These are phyloP conservation scores for Aspidoscelis tigris DNA, from an alignment of 2,113 vertebrate genomes.

Conservation along the genomic window DNA sequence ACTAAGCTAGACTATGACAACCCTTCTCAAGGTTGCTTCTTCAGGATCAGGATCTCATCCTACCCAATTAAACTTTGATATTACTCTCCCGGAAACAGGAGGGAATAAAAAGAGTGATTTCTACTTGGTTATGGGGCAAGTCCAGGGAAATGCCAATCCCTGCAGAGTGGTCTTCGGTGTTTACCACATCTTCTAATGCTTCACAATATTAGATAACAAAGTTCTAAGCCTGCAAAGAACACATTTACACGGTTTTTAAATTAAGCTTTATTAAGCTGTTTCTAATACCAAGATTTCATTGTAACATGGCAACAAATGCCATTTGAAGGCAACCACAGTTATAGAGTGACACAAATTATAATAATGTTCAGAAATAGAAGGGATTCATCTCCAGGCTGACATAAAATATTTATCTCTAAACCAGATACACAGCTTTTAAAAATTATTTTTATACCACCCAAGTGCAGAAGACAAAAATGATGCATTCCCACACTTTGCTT, in stretches of 20 bases:
- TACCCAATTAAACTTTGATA: too few species aligned
- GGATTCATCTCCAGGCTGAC: not conserved
- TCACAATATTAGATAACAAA: not conserved
- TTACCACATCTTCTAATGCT: too few species aligned
- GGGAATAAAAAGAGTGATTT: too few species aligned
- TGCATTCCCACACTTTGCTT: not conserved
- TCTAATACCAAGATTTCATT: slow-evolving; percentile 10
- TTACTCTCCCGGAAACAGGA: too few species aligned
- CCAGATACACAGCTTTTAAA: not conserved
- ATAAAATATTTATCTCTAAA: not conserved
- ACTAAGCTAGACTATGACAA: too few species aligned
- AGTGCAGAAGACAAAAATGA: not conserved
- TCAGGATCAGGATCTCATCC: too few species aligned
- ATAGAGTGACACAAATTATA: not conserved
- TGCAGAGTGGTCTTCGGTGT: too few species aligned
- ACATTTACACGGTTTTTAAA: not conserved
- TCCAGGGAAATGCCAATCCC: too few species aligned
- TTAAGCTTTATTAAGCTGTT: slow-evolving; percentile 22
- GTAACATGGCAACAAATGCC: slow-evolving; percentile 1
- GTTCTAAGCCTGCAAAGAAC: not conserved
- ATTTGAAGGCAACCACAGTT: slow-evolving; percentile 8
- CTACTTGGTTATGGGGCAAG: too few species aligned
- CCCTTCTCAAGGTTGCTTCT: too few species aligned
- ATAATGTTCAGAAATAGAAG: not conserved
- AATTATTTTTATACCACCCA: not conserved